Evolutionary conservation across 1,140 invertebrate species (phyloP).

Genomic region (Ylistrum balloti): DNA sequence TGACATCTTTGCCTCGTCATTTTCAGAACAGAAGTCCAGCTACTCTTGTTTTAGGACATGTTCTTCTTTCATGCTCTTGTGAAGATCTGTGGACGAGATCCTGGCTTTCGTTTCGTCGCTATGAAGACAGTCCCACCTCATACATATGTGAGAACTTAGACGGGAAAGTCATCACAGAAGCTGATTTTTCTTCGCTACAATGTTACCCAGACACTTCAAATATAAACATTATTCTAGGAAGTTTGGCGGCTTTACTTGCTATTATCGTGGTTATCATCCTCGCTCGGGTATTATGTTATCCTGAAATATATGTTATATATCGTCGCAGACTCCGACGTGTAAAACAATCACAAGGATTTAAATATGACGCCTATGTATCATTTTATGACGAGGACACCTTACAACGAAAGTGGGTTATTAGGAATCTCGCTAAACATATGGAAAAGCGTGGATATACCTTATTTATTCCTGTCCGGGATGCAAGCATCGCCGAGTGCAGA

Average conservation of each 20-base stretch:
- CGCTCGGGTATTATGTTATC: neutral
- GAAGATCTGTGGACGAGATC: slow-evolving; percentile 43
- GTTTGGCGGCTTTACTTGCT: neutral
- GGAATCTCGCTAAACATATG: neutral
- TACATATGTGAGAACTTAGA: slow-evolving; percentile 18
- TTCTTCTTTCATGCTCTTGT: slow-evolving; percentile 45
- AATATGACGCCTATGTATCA: slow-evolving; percentile 58
- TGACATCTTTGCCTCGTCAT: neutral
- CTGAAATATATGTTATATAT: slow-evolving; percentile 55
- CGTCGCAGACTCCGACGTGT: neutral
- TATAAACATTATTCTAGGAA: neutral
- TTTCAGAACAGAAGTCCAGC: slow-evolving; percentile 51
- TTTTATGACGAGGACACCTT: slow-evolving; percentile 49
- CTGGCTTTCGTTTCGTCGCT: neutral
- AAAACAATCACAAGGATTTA: neutral
- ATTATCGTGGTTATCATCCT: neutral
- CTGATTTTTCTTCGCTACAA: neutral
- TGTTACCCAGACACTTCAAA: neutral
- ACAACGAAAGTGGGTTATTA: slow-evolving; percentile 47
- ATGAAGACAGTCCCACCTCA: neutral
- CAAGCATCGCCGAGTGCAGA: neutral
- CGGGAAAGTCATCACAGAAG: slow-evolving; percentile 30
- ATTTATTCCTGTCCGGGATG: slow-evolving; percentile 46
- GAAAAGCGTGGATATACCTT: slow-evolving; percentile 42
- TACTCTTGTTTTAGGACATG: slow-evolving; percentile 6